Evolutionary conservation across 1,140 invertebrate species (phyloP), one percentile per base, ranked within the genome.

Genomic region (Nasonia longicornis): DNA sequence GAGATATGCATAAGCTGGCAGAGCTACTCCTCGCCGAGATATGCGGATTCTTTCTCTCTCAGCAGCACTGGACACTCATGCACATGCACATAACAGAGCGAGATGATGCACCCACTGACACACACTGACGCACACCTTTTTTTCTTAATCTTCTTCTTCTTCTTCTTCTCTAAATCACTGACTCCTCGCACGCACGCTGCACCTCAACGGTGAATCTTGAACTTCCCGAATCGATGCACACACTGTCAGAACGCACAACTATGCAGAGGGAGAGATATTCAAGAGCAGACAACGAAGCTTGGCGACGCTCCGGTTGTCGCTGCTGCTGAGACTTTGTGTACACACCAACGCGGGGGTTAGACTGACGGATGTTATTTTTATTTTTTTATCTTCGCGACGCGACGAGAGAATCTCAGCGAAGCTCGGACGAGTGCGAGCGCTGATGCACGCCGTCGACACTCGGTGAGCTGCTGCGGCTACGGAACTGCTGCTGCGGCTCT

Each of bases 401-500:
- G 70, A 72, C 38, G 38, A 42, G 8, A 8, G 38, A 42, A 10
- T 8, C 10, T 42, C 38, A 42, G 35, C 16, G 63, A n/a, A 22
- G 8, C 16, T n/a, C 11, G 8, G 42, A 3, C 74, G 29, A 3
- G 14, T 45, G 66, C n/a, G 11, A 26, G 63, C 45, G 35, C 66
- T 16, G 2, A 20, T 38, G 63, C 74, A 77, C 52, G 73, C 29
- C 52, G 52, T 64, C 73, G 58, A 75, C 73, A 38, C 73, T 64
- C 10, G 26, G 31, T 52, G 52, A 77, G 63, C 75, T n/a, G 63
- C 58, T 35, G 52, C 31, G 38, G 35, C 11, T 52, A 72, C 16
- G 11, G 20, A 63, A 42, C 66, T 69, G 22, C 16, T 77, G 66
- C 38, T 48, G 6, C 22, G 64, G 20, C 4, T n/a, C 20, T 58